Evolutionary conservation across 1,140 invertebrate species (phyloP), one percentile per base, ranked within the genome.

Genomic region (Drosophila littoralis): DNA sequence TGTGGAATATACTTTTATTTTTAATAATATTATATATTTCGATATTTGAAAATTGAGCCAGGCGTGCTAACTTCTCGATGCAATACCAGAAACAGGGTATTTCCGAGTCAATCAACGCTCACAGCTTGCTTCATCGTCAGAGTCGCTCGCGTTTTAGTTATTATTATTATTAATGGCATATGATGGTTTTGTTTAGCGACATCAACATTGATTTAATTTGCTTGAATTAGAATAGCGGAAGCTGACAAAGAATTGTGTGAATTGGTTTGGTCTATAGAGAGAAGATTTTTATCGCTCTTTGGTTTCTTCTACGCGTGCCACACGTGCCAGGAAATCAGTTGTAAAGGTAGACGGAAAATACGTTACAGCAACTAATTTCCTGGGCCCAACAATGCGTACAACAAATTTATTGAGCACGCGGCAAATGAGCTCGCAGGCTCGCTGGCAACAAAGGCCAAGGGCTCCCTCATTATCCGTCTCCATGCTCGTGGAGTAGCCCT

Each of bases 161-260:
- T 77, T 58, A 33, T 67, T 54, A 59, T 67, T 54, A 59, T 69
- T 81, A n/a, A 63, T 65, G 61, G 52, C 48, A 57, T 59, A 65
- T 60, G 77, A 60, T 80, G 77, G 51, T 80, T 77, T 80, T 80
- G 60, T 84, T 75, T 69, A 67, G 72, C 75, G 61, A 79, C 75
- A 82, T 75, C 15, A 77, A 65, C 68, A 79, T 80, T 88, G 77
- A 89, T 89, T 88, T 72, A 89, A 88, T 83, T 88, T 66, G 79
- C 45, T 68, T 77, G 50, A 89, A 89, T 83, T 83, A 74, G 64
- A 77, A 55, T 61, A 64, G 54, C 83, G 84, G 84, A 88, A 77
- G 66, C 45, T 55, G 74, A 6, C 40, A 42, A 45, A 57, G 51
- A 66, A 61, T 48, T 57, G 32, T 45, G 38, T 43, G 35, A 40